Evolutionary conservation across 1,140 invertebrate species (phyloP), one percentile per base, ranked within the genome.

Genomic region (Tetragonula clypearis): DNA sequence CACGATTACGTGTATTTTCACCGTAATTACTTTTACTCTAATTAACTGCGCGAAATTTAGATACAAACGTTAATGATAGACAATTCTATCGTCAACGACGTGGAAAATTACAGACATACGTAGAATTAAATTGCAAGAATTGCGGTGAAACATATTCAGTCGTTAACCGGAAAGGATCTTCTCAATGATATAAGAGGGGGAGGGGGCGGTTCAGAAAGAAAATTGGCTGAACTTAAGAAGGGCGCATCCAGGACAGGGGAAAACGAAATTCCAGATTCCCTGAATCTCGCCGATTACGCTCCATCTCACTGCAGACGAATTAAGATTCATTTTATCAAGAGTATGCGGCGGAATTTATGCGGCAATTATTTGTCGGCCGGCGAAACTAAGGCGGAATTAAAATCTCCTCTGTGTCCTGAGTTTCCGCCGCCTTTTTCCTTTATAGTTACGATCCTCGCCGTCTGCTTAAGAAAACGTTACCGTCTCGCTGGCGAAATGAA

Each of bases 351-450:
- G 49, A 80, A 85, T 81, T 81, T 85, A 80, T 80, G 77, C 78
- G 83, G 14, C 83, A 80, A 80, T 85, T 85, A 85, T 85, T 80
- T 85, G 78, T 81, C 83, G 65, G 68, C 35, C 60, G 60, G 23
- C 73, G 26, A 80, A 74, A 68, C 79, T 74, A 80, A 65, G 35
- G 26, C n/a, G 19, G 68, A 53, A 79, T 84, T 84, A 84, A 84
- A 79, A 84, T 73, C 77, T 62, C 23, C 23, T 56, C 80, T 49
- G 58, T 35, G 69, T n/a, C 55, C n/a, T 11, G 66, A n/a, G n/a
- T 58, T 65, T 77, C 49, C 17, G 9, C 66, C 0, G 23, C 9
- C 15, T 53, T 21, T 69, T 53, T 56, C 66, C 68, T 73, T 79
- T 30, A 72, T 58, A 69, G 55, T 69, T 53, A 68, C 82, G 82